A percentile compares a stretch with the other conserved stretches of the same genome.
Evolutionary conservation across 2,113 vertebrate genomes (phyloP).

Genomic region (Bubalus kerabau): DNA sequence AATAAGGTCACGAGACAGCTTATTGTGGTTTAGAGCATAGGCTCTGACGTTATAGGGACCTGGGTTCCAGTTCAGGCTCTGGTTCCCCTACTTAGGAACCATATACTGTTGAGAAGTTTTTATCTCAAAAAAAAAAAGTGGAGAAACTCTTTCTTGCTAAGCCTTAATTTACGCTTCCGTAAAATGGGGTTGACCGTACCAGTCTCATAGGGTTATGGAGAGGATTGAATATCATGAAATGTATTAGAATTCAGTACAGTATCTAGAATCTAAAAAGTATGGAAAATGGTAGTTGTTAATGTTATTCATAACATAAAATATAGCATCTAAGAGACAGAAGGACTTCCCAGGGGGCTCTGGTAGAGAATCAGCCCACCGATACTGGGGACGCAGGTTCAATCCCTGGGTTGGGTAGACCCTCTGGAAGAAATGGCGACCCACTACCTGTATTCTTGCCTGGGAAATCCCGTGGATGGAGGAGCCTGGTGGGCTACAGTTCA

Average conservation of each 20-base stretch:
- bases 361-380: not conserved
- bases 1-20: fast-evolving
- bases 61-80: not conserved
- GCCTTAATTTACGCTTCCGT: not conserved
- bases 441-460: not conserved
- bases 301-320: no score
- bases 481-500: not conserved
- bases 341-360: not conserved
- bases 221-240: not conserved
- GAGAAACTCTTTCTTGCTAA: not conserved
- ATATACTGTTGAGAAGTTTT: not conserved
- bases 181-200: not conserved
- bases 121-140: not conserved
- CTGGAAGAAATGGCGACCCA: not conserved
- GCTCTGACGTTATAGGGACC: not conserved
- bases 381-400: not conserved
- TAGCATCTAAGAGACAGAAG: not conserved
- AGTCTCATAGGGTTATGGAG: not conserved
- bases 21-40: not conserved
- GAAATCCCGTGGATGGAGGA: not conserved
- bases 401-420: not conserved
- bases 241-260: not conserved
- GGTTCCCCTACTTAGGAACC: not conserved
- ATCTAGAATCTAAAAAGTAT: not conserved
- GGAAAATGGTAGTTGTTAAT: not conserved